A percentile compares a stretch with the other conserved stretches of the same genome.
phyloP scores from a whole-genome alignment of 2,888 invertebrate genomes.

The Chymomyza amoena region DNA sequence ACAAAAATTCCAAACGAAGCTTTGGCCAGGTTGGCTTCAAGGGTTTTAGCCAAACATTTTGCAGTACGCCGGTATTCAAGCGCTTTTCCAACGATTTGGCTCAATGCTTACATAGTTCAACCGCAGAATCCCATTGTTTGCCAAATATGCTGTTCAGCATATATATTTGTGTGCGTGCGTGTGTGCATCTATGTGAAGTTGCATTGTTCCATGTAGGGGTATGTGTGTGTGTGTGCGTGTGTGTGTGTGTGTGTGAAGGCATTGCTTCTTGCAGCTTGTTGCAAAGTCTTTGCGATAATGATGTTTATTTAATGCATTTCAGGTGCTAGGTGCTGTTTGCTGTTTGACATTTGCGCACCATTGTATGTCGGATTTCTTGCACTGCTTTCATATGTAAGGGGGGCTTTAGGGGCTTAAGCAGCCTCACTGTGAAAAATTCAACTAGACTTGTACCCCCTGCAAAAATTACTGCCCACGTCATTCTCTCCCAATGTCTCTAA shows the following conservation, averaged over 20 bases:
- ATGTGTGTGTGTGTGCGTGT: neutral
- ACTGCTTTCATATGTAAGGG: conserved; percentile 28
- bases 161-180: conserved; percentile 12
- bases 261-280: conserved; percentile 26
- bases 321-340: conserved; percentile 70
- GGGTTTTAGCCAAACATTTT: no score
- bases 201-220: conserved; percentile 25
- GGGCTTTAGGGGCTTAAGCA: conserved; percentile 19
- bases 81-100: neutral
- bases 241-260: no score
- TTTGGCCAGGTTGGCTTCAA: no score
- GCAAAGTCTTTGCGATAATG: conserved; percentile 64
- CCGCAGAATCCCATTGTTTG: conserved; percentile 68
- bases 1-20: no score
- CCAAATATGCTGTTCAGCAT: conserved; percentile 42
- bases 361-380: conserved; percentile 50
- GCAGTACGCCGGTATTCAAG: neutral
- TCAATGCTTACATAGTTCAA: conserved; percentile 49
- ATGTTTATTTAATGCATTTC: conserved; percentile 74
- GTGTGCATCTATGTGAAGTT: conserved; percentile 9
- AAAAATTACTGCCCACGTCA: no score
- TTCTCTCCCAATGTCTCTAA: conserved; percentile 1
- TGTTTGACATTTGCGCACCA: conserved; percentile 58
- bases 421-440: neutral
- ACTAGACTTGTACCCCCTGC: no score